These are phyloP conservation scores for Acrocera orbiculus DNA, from an alignment of 2,888 invertebrate genomes.

Conservation along the genomic window DNA sequence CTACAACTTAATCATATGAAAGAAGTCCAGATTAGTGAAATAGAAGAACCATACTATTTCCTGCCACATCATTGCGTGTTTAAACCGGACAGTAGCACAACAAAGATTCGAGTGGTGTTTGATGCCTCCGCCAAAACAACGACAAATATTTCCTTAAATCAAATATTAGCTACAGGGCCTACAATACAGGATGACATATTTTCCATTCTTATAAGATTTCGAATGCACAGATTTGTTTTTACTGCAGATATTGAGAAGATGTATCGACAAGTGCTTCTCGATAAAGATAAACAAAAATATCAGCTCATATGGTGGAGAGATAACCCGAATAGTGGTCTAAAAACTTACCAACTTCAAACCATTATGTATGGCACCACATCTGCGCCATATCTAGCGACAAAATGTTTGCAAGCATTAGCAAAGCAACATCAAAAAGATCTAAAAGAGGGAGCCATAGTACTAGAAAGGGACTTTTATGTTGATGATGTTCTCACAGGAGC, in stretches of 20 bases:
- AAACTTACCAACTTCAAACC: not conserved
- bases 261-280: not conserved
- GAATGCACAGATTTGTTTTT: not conserved
- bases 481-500: slow-evolving; percentile 2
- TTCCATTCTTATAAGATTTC: not conserved
- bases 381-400: slow-evolving; percentile 2
- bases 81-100: not conserved
- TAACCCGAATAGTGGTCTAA: not conserved
- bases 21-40: not conserved
- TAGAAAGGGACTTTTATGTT: slow-evolving; percentile 4
- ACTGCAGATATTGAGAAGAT: slow-evolving; percentile 1
- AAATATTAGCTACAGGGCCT: not conserved
- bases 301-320: not conserved
- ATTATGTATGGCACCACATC: not conserved
- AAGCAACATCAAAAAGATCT: not conserved
- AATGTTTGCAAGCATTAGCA: not conserved
- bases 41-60: not conserved
- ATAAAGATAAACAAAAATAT: not conserved
- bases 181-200: not conserved
- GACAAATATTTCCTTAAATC: not conserved
- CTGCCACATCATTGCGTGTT: not conserved
- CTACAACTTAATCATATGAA: slow-evolving; percentile 1
- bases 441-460: not conserved
- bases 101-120: slow-evolving; percentile 1
- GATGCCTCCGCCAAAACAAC: slow-evolving; percentile 4